Evolutionary conservation across 2,888 invertebrate genomes (phyloP).

Genomic region (Ctenicera cuprea): DNA sequence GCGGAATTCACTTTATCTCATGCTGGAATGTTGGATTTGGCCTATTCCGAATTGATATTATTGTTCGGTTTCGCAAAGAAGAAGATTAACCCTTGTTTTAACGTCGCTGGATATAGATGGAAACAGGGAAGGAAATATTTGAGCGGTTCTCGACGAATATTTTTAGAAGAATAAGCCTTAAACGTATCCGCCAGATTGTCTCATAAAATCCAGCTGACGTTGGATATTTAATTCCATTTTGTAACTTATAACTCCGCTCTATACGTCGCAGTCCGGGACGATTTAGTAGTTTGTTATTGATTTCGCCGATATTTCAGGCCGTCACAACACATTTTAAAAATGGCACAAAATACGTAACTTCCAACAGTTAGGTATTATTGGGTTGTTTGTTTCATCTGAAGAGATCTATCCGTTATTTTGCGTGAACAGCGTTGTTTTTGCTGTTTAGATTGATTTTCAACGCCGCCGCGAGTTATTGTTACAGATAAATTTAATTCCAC

Average conservation of each 20-base stretch:
- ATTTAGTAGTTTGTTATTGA: conserved; percentile 25
- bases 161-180: neutral
- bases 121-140: neutral
- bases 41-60: conserved; percentile 28
- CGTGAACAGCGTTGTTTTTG: conserved; percentile 38
- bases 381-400: conserved; percentile 44
- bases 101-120: neutral
- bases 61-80: conserved; percentile 16
- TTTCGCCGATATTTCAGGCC: conserved; percentile 23
- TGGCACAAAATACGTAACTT: conserved; percentile 32
- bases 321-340: conserved; percentile 38
- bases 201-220: conserved; percentile 17
- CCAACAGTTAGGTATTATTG: conserved; percentile 28
- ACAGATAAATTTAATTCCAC: conserved; percentile 43
- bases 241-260: conserved; percentile 9
- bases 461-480: conserved; percentile 41
- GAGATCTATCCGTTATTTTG: conserved; percentile 40
- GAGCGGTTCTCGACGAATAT: conserved; percentile 4
- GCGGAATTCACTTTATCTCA: conserved; percentile 35
- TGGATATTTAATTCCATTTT: conserved; percentile 14
- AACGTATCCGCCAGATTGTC: neutral
- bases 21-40: conserved; percentile 28
- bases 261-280: conserved; percentile 1
- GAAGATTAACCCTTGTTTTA: conserved; percentile 29
- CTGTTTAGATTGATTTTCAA: conserved; percentile 43